Conservation (phyloP, 1,140 invertebrate species). For the Hydropsyche tenuis region DNA sequence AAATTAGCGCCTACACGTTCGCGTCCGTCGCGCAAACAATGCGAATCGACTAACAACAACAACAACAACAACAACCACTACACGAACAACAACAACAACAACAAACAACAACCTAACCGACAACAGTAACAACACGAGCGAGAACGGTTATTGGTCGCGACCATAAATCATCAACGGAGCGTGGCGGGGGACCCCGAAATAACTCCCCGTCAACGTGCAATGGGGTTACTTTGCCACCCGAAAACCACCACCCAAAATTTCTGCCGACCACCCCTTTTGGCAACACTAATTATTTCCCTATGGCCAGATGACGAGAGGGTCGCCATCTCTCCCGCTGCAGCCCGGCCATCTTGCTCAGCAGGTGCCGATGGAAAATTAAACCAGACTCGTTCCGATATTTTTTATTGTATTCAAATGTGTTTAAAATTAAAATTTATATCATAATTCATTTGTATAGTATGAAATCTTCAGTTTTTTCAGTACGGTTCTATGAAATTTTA, state of each 20-base stretch:
- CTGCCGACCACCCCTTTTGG: background rate
- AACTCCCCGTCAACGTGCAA: conserved; percentile 27
- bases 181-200: conserved; percentile 31
- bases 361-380: background rate
- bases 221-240: conserved; percentile 24
- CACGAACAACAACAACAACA: background rate
- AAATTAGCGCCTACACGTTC: background rate
- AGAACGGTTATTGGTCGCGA: conserved; percentile 34
- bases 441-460: no score
- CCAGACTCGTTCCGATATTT: no score
- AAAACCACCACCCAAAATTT: background rate
- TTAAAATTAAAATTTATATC: no score
- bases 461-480: no score
- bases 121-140: conserved; percentile 21
- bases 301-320: conserved; percentile 48
- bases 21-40: conserved; percentile 3
- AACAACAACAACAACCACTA: conserved; percentile 22
- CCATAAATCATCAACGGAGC: conserved; percentile 49
- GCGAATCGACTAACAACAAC: conserved; percentile 18
- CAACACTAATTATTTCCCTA: conserved; percentile 49
- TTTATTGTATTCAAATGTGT: no score
- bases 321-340: background rate
- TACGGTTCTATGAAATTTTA: no score
- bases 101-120: no score
- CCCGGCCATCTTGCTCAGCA: conserved; percentile 30